Evolutionary conservation across 2,888 invertebrate genomes (phyloP), one percentile per base, ranked within the genome.

Genomic region (Odontocolon sp.): DNA sequence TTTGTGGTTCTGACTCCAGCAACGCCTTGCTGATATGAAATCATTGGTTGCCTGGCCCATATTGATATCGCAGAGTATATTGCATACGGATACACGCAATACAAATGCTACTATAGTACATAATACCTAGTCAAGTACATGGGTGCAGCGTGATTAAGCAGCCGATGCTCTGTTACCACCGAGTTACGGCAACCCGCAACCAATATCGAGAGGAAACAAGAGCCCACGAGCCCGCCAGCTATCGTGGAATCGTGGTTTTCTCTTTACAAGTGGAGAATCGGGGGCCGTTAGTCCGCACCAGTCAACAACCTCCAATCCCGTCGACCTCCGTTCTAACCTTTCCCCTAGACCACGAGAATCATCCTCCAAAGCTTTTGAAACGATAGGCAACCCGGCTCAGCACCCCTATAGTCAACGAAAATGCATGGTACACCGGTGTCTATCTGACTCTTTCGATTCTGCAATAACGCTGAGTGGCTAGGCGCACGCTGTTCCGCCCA

Each of bases 391-490:
- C n/a, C 59, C 6, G n/a, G 28, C 31, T 42, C 42, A 40, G 59
- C 59, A 42, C 40, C 26, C 59, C 42, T 11, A 21, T 31, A 31
- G 45, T 61, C 61, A 45, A 45, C 26, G 47, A n/a, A 23, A n/a
- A n/a, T n/a, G n/a, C n/a, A n/a, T n/a, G 28, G 11, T 28, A 3
- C 28, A 6, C 47, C 8, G 31, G 16, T 54, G 31, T 31, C 26
- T 54, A 28, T 31, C 31, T 31, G 31, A 3, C 14, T 11, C 42
- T 16, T 8, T 8, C 36, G 36, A 2, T 36, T 36, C 36, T 8
- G 64, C 75, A 75, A 75, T 75, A 75, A 75, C 69, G 64, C 36
- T 66, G 70, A 75, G 75, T 75, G 75, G 64, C 45, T 64, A 42
- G 56, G 38, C 18, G 54, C 26, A 45, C 36, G 23, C 6, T 18